Base-by-base conservation (phyloP, 2,113 vertebrate species). In the Pedionomus torquatus region DNA sequence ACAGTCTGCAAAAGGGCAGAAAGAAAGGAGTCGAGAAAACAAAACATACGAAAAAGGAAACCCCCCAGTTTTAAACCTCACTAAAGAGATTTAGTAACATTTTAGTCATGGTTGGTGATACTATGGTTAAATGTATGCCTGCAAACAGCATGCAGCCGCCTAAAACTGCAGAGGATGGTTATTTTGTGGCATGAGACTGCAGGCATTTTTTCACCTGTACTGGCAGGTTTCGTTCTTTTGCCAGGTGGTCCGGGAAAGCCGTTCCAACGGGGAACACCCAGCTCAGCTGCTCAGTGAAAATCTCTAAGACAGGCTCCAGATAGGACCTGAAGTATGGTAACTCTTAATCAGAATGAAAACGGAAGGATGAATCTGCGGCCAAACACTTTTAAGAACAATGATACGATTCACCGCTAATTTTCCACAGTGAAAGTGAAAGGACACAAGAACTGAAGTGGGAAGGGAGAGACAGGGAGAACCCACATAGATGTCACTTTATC, bases 131-230 rank as follows among this genome's bases (percentile, higher is more conserved):
- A 81, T 10, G 24, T 55, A n/a, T 68, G 60, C 60, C 74, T 86
- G 78, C 68, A 57, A 83, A 64, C 39, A 87, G 83, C 80, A 71
- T 31, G 37, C 68, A 78, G 76, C n/a, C 46, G 55, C 79, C 52
- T 86, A 35, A 63, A 75, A 58, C 43, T 87, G 85, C 89, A 71
- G 69, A 39, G 31, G 70, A 65, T 43, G 65, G 68, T 72, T 81
- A 16, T 52, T 79, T 33, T 17, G 57, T 71, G 84, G 54, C 74
- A 71, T 76, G 85, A 71, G 64, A 66, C 83, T 82, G 60, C 80
- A 87, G 72, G 80, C 57, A 85, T 93, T 97, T 91, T 83, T 90
- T 82, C 83, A 81, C 88, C 79, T 95, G 82, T 85, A 90, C 82
- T 8, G 5, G 83, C 88, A 96, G 86, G 88, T 88, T 89, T 95